phyloP scores from a whole-genome alignment of 2,113 vertebrate genomes.

The Capreolus pygargus region DNA sequence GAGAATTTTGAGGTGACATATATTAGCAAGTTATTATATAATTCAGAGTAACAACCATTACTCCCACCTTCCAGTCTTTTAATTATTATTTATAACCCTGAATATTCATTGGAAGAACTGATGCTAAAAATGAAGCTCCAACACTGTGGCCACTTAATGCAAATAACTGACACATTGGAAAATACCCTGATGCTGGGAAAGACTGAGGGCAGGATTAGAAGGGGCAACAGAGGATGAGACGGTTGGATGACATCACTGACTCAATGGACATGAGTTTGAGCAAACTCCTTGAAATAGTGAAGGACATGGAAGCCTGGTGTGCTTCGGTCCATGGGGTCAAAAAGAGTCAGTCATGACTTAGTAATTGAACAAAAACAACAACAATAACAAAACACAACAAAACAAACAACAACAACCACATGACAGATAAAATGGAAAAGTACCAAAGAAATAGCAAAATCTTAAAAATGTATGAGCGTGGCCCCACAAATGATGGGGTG shows the following conservation, averaged over 20 bases:
- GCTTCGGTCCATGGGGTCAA: background rate
- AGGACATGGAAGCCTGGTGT: background rate
- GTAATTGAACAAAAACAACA: background rate
- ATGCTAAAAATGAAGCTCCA: background rate
- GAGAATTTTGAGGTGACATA: background rate
- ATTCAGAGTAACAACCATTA: background rate
- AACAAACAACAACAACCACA: background rate
- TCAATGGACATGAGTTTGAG: background rate
- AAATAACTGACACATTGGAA: background rate
- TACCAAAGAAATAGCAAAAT: background rate
- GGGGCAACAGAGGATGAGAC: background rate
- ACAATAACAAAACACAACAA: background rate
- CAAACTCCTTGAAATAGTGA: background rate
- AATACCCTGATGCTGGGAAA: background rate
- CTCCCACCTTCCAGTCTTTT: background rate
- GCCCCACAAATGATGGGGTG: background rate
- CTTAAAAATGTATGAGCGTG: background rate
- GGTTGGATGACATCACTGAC: background rate
- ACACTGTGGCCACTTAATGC: background rate
- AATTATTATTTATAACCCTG: background rate
- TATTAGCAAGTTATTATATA: background rate
- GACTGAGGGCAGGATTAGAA: background rate
- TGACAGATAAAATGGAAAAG: background rate
- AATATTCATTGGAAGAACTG: background rate
- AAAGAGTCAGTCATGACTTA: background rate